Evolutionary conservation across 2,113 vertebrate species (phyloP), one percentile per base, ranked within the genome.

Genomic region (Panthera leo): DNA sequence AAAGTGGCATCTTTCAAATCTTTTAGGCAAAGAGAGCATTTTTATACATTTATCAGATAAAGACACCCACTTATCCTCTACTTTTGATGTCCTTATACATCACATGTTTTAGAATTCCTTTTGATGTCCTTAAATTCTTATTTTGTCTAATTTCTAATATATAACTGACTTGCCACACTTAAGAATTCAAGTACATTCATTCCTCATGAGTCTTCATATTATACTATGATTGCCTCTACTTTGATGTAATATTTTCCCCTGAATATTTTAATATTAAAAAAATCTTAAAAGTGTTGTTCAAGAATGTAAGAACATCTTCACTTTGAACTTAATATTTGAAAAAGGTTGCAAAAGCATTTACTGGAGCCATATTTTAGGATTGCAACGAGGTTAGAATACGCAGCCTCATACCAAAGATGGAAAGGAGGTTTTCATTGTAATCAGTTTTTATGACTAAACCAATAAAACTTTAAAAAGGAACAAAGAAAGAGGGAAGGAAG

Each of bases 261-360:
- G 94, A 91, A 95, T 92, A 97, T 95, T 96, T 97, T 92, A 94
- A 92, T 89, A 94, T 89, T 97, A 97, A 95, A 53, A 95, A 55
- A 96, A 86, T 5, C 53, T 97, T 92, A 80, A 97, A 97, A 87
- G 58, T 55, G 34, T 29, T 1, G 0, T 83, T 89, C 71, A 91
- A 83, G 48, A 48, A 95, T 88, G 10, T 95, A 87, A 96, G 70
- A 70, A 89, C 21, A 19, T 85, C 39, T 36, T 80, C 31, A 70
- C 84, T 97, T 94, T 97, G 93, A 97, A 96, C 42, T 76, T 71
- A 82, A 31, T 86, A 82, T 87, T 96, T 95, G 68, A 68, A 92
- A 76, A 96, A 75, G 29, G 8, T 19, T 86, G 18, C 8, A 85
- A 85, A 88, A 75, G 31, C 29, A 87, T 36, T 95, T 80, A 58